Evolutionary conservation across 2,888 invertebrate species (phyloP).

Genomic region (Aplocera efformata): DNA sequence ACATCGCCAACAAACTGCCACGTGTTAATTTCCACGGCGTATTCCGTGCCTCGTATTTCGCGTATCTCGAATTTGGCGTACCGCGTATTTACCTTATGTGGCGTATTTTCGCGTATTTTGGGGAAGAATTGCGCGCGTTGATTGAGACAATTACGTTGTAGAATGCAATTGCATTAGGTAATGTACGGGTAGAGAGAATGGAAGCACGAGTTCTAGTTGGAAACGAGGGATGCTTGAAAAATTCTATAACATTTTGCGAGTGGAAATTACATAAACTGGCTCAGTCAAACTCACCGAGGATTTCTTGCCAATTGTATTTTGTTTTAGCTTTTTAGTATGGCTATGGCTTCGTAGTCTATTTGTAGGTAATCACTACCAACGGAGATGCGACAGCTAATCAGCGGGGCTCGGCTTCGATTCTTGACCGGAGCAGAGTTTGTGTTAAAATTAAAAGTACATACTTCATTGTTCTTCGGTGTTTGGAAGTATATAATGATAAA

Average conservation of each 20-base stretch:
- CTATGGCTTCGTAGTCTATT: too few relatives aligned
- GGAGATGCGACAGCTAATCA: too few relatives aligned
- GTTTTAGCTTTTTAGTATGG: too few relatives aligned
- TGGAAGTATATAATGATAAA: too few relatives aligned
- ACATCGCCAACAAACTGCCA: constrained; percentile 22
- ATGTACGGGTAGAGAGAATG: constrained; percentile 40
- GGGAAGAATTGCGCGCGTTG: constrained; percentile 56
- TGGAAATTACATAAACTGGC: too few relatives aligned
- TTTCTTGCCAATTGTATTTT: too few relatives aligned
- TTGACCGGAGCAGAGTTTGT: too few relatives aligned
- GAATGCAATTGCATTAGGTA: constrained; percentile 71
- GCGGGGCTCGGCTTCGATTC: too few relatives aligned
- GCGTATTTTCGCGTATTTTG: constrained; percentile 27
- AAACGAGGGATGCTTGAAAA: background rate
- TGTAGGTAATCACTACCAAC: too few relatives aligned
- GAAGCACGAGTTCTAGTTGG: constrained; percentile 1
- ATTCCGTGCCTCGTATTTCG: background rate
- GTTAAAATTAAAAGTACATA: too few relatives aligned
- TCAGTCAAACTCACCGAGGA: too few relatives aligned
- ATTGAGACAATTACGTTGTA: constrained; percentile 67
- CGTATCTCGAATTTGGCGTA: background rate
- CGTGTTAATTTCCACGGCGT: constrained; percentile 17
- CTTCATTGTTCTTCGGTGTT: too few relatives aligned
- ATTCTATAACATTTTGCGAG: background rate
- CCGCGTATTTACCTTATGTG: constrained; percentile 7